Conservation (phyloP, 2,797 vertebrate species). For the Lagodon rhomboides region DNA sequence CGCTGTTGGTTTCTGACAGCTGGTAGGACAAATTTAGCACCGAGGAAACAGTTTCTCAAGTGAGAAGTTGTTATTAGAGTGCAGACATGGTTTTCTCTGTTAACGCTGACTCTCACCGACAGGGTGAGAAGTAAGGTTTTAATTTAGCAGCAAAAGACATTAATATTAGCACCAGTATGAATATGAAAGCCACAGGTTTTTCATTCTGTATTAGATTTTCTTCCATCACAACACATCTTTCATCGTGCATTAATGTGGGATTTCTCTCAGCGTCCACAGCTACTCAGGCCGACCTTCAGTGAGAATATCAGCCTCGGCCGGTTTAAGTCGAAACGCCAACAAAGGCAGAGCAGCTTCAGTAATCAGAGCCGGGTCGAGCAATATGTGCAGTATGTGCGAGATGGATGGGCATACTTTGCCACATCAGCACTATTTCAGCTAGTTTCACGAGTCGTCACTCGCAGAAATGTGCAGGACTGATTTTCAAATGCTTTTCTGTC, state of each 20-base stretch:
- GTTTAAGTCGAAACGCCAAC: constrained; percentile 40
- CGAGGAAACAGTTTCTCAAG: not conserved
- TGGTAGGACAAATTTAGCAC: not conserved
- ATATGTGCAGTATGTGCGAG: constrained; percentile 32
- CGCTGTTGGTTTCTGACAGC: not conserved
- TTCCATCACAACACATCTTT: not conserved
- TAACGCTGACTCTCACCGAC: not conserved
- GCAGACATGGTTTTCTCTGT: not conserved
- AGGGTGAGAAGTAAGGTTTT: constrained; percentile 8
- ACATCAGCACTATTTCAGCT: constrained; percentile 47
- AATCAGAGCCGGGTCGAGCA: constrained; percentile 42
- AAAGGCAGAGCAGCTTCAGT: constrained; percentile 40
- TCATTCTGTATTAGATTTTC: not conserved
- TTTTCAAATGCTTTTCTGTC: not conserved
- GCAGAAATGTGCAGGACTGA: constrained; percentile 15
- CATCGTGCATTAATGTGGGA: not conserved
- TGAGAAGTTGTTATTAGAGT: not conserved
- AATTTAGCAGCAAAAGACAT: constrained; percentile 2
- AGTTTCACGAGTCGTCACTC: constrained; percentile 26
- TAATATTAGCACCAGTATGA: not conserved
- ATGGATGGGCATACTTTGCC: constrained; percentile 13
- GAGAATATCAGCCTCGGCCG: constrained; percentile 39
- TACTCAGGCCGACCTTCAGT: constrained; percentile 17
- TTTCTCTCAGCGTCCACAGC: constrained; percentile 7
- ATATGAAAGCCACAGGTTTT: not conserved